A percentile compares a stretch with the other conserved stretches of the same genome.
phyloP scores from a whole-genome alignment of 1,140 invertebrate species.

The Hypothenemus hampei region DNA sequence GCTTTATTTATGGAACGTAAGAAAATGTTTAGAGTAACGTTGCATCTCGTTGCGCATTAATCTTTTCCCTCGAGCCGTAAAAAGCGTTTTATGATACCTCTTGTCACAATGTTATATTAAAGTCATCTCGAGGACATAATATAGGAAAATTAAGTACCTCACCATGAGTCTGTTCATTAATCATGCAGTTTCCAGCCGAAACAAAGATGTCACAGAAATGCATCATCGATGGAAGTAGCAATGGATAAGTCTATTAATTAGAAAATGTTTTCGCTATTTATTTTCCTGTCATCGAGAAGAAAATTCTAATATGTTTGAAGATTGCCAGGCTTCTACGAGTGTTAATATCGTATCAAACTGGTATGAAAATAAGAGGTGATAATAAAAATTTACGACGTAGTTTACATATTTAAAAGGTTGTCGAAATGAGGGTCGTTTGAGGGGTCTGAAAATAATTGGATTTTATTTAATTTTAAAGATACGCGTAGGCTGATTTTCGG shows the following conservation, averaged over 20 bases:
- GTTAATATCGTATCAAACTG: not conserved
- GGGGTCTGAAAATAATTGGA: conserved; percentile 13
- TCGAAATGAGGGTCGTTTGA: conserved; percentile 1
- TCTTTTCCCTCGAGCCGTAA: conserved; percentile 1
- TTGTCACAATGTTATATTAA: conserved; percentile 8
- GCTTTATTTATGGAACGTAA: no score
- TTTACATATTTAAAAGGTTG: conserved; percentile 17
- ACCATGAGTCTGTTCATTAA: conserved; percentile 1
- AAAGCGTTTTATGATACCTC: conserved; percentile 7
- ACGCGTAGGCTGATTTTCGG: no score
- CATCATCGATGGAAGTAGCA: not conserved
- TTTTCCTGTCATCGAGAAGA: not conserved
- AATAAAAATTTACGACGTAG: conserved; percentile 14
- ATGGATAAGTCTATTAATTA: no score
- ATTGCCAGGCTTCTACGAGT: not conserved
- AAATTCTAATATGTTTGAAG: no score
- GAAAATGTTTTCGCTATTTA: no score
- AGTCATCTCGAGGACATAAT: conserved; percentile 7
- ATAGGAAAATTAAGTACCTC: conserved; percentile 2
- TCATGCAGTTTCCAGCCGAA: not conserved
- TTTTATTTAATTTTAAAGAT: no score
- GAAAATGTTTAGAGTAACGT: no score
- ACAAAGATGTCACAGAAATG: not conserved
- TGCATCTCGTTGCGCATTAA: no score
- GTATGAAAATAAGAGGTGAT: conserved; percentile 1